Conservation (phyloP, 2,888 invertebrate genomes). For the Ennomos fuscantarius region DNA sequence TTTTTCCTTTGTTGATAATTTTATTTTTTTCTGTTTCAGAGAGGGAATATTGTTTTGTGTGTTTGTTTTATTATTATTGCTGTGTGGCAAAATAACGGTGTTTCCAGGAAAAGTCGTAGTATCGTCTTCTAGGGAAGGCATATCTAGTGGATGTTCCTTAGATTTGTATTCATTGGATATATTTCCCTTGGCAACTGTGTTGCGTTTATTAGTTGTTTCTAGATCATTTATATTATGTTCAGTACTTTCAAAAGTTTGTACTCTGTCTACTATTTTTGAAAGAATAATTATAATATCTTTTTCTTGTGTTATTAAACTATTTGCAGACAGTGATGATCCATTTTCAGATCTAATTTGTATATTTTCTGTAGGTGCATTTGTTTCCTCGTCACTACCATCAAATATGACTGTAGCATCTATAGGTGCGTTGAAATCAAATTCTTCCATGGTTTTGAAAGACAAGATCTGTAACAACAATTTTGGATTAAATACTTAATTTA, state of each 20-base stretch:
- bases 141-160: conserved; percentile 3
- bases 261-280: too few relatives aligned
- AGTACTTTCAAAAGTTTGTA: too few relatives aligned
- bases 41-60: not conserved
- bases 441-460: conserved; percentile 42
- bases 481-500: not conserved
- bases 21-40: not conserved
- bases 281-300: too few relatives aligned
- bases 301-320: not conserved
- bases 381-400: conserved; percentile 49
- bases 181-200: not conserved
- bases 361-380: conserved; percentile 6
- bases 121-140: conserved; percentile 8
- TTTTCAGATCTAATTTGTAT: conserved; percentile 2
- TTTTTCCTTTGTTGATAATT: not conserved
- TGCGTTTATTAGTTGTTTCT: too few relatives aligned
- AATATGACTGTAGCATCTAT: conserved; percentile 45
- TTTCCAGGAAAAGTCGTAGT: not conserved
- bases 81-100: not conserved
- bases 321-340: not conserved
- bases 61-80: not conserved
- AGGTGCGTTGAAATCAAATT: conserved; percentile 50
- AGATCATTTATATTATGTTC: too few relatives aligned
- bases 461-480: conserved; percentile 39
- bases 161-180: not conserved